Evolutionary conservation across 1,140 invertebrate species (phyloP).

Genomic region (Lerema accius): DNA sequence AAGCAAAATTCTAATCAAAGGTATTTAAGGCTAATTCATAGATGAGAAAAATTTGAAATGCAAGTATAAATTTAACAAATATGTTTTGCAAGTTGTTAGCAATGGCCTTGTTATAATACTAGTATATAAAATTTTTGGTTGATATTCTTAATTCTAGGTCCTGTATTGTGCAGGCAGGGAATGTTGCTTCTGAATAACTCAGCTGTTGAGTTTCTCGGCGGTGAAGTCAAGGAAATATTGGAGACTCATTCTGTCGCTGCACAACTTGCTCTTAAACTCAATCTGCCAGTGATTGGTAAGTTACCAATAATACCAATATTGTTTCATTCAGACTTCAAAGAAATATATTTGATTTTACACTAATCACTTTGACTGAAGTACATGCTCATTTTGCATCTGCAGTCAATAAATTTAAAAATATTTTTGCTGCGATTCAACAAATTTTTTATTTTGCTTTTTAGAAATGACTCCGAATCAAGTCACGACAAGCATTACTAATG

Average conservation of each 20-base stretch:
- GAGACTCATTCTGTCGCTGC: constrained; percentile 54
- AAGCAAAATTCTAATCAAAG: constrained; percentile 84
- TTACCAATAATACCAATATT: neutral
- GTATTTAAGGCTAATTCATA: constrained; percentile 36
- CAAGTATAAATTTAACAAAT: too few species aligned
- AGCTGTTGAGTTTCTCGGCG: constrained; percentile 87
- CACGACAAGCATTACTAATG: neutral
- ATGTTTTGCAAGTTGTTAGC: too few species aligned
- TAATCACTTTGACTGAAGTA: too few species aligned
- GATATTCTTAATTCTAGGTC: constrained; percentile 84
- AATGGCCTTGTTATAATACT: too few species aligned
- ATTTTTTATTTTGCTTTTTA: neutral
- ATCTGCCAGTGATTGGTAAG: constrained; percentile 54
- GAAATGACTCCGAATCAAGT: neutral
- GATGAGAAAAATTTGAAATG: too few species aligned
- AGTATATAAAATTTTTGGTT: neutral
- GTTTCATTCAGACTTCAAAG: neutral
- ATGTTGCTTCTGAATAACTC: constrained; percentile 86
- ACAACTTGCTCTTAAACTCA: constrained; percentile 54
- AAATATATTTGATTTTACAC: too few species aligned
- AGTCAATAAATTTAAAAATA: too few species aligned
- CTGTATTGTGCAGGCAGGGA: constrained; percentile 87
- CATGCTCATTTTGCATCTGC: too few species aligned
- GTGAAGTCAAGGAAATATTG: constrained; percentile 85
- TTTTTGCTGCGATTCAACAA: too few species aligned